Percentiles rank a stretch among this genome's conserved stretches.
Conservation (phyloP, 2,113 vertebrate genomes). For the Brachypteracias leptosomus region DNA sequence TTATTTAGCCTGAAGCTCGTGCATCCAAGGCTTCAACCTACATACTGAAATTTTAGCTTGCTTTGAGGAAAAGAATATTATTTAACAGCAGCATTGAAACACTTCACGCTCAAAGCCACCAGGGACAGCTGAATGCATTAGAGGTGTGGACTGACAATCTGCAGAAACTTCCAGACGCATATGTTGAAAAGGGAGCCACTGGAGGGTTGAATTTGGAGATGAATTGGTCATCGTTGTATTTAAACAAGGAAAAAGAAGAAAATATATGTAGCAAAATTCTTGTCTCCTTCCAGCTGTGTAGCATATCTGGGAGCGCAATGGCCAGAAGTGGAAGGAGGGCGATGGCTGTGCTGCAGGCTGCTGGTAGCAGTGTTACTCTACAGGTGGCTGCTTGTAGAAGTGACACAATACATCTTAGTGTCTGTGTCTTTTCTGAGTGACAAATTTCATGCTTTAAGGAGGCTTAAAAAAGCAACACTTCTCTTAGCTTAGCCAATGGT, state of each 20-base stretch:
- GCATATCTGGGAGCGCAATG: rapidly evolving
- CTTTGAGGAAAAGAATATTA: background rate
- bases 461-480: background rate
- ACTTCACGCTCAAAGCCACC: background rate
- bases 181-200: background rate
- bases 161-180: background rate
- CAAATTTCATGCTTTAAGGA: background rate
- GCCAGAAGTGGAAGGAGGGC: too few relatives aligned
- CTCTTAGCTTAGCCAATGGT: background rate
- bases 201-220: background rate
- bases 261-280: background rate
- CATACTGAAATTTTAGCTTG: background rate
- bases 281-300: background rate
- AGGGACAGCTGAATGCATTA: background rate
- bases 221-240: background rate
- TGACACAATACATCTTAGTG: background rate
- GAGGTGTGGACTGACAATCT: background rate
- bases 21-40: background rate
- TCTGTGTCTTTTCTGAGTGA: background rate
- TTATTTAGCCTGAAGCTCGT: background rate
- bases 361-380: background rate
- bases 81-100: background rate
- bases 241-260: background rate
- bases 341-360: rapidly evolving
- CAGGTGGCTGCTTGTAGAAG: background rate